Base-by-base conservation (phyloP, 2,113 vertebrate genomes). In the Butorides virescens region DNA sequence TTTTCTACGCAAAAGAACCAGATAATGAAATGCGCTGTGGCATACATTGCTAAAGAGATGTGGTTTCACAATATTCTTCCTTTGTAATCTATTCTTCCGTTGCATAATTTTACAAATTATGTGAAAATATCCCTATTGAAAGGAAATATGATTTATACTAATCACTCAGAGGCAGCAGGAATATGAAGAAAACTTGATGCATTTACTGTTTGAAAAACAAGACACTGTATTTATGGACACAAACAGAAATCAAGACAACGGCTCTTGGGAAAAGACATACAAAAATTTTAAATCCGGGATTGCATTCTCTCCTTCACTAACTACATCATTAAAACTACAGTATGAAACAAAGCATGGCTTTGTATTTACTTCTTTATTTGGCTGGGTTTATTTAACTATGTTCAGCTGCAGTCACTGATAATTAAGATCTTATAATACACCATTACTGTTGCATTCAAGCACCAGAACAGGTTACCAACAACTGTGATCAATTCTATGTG, bases 71-170 rank as follows among this genome's bases (percentile, higher is more conserved):
- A 73, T 90, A 66, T 39, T 95, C 27, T 88, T 91, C 66, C 62
- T 90, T 82, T 82, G 84, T 74, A 96, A 89, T 83, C 62, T 91
- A 27, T 76, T 92, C 76, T 94, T 91, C 94, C 77, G 52, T 91
- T 92, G 77, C 93, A 88, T 79, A 93, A 94, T 95, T 92, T 71
- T 80, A 62, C 32, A 95, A 93, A 73, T 83, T 80, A 85, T 76
- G 32, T 90, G 91, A 94, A 95, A 95, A 93, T 91, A 59, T 67
- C 76, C 74, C 63, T 94, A 92, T 42, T 94, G 89, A 95, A 97
- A 94, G 56, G 12, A 0, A 78, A 49, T 84, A 86, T 90, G 66
- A 95, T 95, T 95, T 83, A 91, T 86, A 79, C n/a, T 55, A 50
- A 90, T 94, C 59, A 82, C 42, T 87, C 36, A 58, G 66, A 91